These are phyloP conservation scores for Dermochelys coriacea DNA, from an alignment of 2,797 vertebrate genomes.

Conservation along the genomic window DNA sequence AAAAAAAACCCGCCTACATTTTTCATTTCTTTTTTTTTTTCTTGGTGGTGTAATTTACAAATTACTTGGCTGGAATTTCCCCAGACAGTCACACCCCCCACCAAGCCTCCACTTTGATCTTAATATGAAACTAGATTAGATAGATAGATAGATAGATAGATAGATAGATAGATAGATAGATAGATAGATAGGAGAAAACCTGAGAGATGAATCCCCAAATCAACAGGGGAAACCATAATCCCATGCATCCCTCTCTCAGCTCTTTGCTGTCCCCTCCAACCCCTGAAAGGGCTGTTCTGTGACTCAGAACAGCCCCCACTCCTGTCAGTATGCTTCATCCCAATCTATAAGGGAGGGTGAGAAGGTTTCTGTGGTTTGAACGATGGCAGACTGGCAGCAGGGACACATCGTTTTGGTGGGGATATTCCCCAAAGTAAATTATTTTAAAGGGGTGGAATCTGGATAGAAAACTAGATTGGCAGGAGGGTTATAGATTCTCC, in stretches of 20 bases:
- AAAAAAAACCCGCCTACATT: neutral
- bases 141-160: neutral
- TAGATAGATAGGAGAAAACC: neutral
- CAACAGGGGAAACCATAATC: neutral
- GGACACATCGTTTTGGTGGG: neutral
- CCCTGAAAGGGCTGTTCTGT: neutral
- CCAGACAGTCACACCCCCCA: neutral
- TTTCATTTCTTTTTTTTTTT: neutral
- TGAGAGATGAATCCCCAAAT: neutral
- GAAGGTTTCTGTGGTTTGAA: neutral
- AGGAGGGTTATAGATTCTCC: neutral
- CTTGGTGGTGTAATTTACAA: neutral
- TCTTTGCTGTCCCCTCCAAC: neutral
- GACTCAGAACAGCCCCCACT: conserved; percentile 9
- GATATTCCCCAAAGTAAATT: neutral
- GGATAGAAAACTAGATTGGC: neutral
- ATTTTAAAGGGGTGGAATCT: neutral
- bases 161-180: neutral
- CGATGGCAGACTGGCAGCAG: neutral
- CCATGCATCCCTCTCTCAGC: neutral
- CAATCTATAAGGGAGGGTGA: neutral
- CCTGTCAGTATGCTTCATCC: neutral
- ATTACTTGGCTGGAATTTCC: neutral
- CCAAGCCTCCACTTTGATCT: neutral
- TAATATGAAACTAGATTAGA: neutral